These are phyloP conservation scores for Antheraea yamamai DNA, from an alignment of 2,888 invertebrate genomes.

Conservation along the genomic window DNA sequence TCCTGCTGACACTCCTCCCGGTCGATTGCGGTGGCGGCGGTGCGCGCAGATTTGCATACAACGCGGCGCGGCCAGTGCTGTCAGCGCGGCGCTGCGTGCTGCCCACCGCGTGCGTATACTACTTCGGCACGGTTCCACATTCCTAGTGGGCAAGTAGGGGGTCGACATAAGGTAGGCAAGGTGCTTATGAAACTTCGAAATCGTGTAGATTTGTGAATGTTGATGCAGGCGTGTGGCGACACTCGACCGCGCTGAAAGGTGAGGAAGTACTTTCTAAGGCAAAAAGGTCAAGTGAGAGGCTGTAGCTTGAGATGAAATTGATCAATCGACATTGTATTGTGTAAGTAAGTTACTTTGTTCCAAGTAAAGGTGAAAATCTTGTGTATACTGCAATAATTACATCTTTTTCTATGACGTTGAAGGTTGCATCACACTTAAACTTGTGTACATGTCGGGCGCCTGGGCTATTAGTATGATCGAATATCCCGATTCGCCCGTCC, in stretches of 20 bases:
- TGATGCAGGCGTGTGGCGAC: not conserved
- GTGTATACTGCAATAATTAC: not conserved
- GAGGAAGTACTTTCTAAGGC: constrained; percentile 41
- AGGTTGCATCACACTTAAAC: not conserved
- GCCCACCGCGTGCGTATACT: not conserved
- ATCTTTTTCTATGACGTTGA: not conserved
- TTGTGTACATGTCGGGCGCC: not conserved
- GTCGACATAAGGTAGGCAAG: not conserved
- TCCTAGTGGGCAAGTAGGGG: constrained; percentile 1
- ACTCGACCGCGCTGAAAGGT: not conserved
- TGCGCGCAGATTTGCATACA: constrained; percentile 34
- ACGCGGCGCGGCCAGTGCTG: not conserved
- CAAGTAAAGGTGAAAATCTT: not conserved
- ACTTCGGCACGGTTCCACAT: not conserved
- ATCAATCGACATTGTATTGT: constrained; percentile 25
- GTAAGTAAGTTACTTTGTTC: not conserved
- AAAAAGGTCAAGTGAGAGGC: constrained; percentile 36
- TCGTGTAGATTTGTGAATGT: not conserved
- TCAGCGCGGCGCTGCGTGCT: not conserved
- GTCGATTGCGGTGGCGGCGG: constrained; percentile 35
- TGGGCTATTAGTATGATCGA: not conserved
- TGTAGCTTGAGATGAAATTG: constrained; percentile 38
- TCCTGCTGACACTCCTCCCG: constrained; percentile 59
- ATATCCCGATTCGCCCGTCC: not conserved
- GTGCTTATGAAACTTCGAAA: not conserved